Evolutionary conservation across 92 coral and sea anemone species (phyloP).

Genomic region (Isaurus tuberculatus): DNA sequence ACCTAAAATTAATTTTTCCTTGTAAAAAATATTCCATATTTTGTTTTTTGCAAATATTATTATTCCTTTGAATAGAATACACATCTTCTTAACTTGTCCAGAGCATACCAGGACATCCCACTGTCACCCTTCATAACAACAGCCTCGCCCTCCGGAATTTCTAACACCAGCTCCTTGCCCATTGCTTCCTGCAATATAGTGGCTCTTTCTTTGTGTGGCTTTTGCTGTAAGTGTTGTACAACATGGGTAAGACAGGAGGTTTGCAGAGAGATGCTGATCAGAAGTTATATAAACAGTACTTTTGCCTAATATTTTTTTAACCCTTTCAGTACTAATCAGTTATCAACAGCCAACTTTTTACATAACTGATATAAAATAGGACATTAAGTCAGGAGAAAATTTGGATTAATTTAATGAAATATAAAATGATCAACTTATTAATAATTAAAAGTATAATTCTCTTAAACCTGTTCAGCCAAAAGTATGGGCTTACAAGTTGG

Average conservation of each 20-base stretch:
- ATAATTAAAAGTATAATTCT: too few relatives aligned
- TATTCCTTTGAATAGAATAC: conserved; percentile 9
- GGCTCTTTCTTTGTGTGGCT: conserved; percentile 12
- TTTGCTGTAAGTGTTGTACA: conserved; percentile 24
- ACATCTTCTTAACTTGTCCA: conserved; percentile 23
- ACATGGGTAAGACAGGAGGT: conserved; percentile 13
- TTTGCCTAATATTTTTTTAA: too few relatives aligned
- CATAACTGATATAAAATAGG: too few relatives aligned
- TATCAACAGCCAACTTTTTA: too few relatives aligned
- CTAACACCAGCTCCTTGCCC: conserved; percentile 11
- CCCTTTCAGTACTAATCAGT: too few relatives aligned
- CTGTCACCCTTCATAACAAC: conserved; percentile 13
- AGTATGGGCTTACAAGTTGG: too few relatives aligned
- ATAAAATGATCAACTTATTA: too few relatives aligned
- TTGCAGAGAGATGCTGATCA: too few relatives aligned
- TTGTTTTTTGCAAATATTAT: conserved; percentile 3
- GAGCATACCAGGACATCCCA: conserved; percentile 35
- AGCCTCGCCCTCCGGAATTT: conserved; percentile 32
- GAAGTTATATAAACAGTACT: too few relatives aligned
- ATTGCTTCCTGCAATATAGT: conserved; percentile 20
- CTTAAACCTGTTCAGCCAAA: too few relatives aligned
- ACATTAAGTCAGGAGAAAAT: too few relatives aligned
- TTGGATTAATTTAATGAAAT: too few relatives aligned
- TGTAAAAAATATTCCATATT: not conserved
- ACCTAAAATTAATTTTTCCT: conserved; percentile 11